These are phyloP conservation scores for mouse (Mus musculus) DNA, from an alignment of 2,113 vertebrate species.

Conservation along the genomic window GRCm39 chr17:14366001-14366500, in stretches of 20 bases:
- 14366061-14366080: background rate
- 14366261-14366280: background rate
- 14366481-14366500: too few relatives aligned
- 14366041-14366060: background rate
- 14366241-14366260: too few relatives aligned
- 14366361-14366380: background rate
- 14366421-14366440: background rate
- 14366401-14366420: background rate
- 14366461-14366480: background rate
- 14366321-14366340: background rate
- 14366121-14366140: too few relatives aligned
- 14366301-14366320: background rate
- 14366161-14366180: background rate
- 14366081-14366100: too few relatives aligned
- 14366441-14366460: background rate
- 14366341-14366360: background rate
- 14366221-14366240: accelerated
- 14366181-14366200: background rate
- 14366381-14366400: background rate
- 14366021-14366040: background rate
- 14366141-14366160: background rate
- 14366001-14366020: background rate
- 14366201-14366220: background rate
- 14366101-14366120: too few relatives aligned
- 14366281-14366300: background rate